Base-by-base conservation (phyloP, 1,140 invertebrate genomes). In the Tetraneura akinire region DNA sequence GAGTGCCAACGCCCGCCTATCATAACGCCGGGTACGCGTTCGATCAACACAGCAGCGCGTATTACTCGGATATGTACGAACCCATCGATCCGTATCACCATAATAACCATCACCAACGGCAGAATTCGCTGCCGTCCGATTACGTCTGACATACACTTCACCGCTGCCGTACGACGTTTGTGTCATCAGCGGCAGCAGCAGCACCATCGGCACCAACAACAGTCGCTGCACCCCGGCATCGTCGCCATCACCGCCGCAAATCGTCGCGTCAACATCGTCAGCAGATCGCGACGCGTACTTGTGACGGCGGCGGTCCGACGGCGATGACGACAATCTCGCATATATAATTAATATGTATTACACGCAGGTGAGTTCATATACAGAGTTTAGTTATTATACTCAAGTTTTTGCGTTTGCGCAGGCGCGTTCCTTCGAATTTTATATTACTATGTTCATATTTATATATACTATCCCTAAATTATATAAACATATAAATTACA, bases 1-100 rank as follows among this genome's bases (percentile, higher is more conserved):
- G 74, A 42, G 74, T 78, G 55, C 74, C 74, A 16, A 78, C 74
- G 53, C 74, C 74, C 9, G 74, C 74, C 32, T 78, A 78, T 37
- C 74, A 78, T 55, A 78, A 78, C 21, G 74, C 74, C 55, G 74
- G 74, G 62, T 78, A 78, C 53, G 74, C 74, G 29, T 78, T 47
- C 74, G 74, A 78, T 55, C 74, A 78, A 55, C 55, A 78, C 74
- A 78, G 74, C 74, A 78, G 74, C 55, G 74, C 74, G 3, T 78
- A 78, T 42, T 78, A 78, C 55, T 78, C 74, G 53, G 74, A 78
- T 55, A 78, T 78, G 74, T 78, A 78, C 74, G 74, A 78, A 16
- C 74, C 74, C 1, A 78, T 78, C 74, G 74, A 78, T 21, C 55
- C 74, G 2, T 78, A 78, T 18, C 73, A 57, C 53, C 53, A 60